Percentiles rank a stretch among this genome's conserved stretches.
Evolutionary conservation across 2,113 vertebrate genomes (phyloP).

Genomic region (Solea solea): DNA sequence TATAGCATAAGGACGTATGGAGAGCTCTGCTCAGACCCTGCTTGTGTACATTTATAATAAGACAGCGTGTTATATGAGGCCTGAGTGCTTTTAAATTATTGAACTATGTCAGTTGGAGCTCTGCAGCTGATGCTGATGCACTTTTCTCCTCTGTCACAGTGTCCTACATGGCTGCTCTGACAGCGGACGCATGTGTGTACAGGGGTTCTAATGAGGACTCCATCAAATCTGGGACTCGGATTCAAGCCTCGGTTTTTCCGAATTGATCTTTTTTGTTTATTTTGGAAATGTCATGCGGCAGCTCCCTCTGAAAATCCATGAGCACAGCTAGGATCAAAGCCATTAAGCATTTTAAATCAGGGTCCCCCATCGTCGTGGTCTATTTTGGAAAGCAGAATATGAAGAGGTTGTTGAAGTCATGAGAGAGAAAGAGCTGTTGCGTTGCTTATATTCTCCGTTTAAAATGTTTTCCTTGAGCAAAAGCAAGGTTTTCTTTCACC

Average conservation of each 20-base stretch:
- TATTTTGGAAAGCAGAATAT: constrained; percentile 31
- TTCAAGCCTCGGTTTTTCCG: constrained; percentile 29
- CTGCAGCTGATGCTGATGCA: constrained; percentile 15
- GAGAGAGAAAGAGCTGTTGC: constrained; percentile 3
- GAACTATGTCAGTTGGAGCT: constrained; percentile 26
- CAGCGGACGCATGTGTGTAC: constrained; percentile 10
- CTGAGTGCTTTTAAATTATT: constrained; percentile 35
- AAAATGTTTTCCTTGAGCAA: constrained; percentile 20
- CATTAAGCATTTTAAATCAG: constrained; percentile 44
- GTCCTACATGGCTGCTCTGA: constrained; percentile 5
- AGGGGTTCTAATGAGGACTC: constrained; percentile 54
- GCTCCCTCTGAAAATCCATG: constrained; percentile 54
- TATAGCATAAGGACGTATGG: not conserved
- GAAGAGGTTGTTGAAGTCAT: constrained; percentile 28
- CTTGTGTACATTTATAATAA: constrained; percentile 3
- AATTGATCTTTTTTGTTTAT: constrained; percentile 60
- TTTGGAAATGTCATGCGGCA: constrained; percentile 33
- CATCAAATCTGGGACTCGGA: constrained; percentile 39
- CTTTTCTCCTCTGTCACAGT: constrained; percentile 24
- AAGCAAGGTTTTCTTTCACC: not conserved
- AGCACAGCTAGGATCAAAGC: constrained; percentile 58
- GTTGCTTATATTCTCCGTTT: not conserved
- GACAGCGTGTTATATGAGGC: constrained; percentile 8
- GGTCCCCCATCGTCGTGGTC: not conserved
- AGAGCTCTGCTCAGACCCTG: not conserved